These are phyloP conservation scores for Leuciscus waleckii DNA, from an alignment of 2,797 vertebrate species.

Conservation along the genomic window DNA sequence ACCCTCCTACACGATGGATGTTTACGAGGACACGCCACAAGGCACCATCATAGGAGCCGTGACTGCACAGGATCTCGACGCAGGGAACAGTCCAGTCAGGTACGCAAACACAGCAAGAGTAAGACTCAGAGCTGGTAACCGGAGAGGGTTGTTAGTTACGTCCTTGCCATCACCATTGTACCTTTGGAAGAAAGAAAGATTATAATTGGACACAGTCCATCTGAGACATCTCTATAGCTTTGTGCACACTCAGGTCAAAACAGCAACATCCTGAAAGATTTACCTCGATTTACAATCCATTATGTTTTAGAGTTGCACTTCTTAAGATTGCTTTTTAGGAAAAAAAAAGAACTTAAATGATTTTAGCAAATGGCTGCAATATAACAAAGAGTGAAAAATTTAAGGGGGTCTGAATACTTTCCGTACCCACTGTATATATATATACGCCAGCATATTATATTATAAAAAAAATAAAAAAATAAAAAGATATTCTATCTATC, in stretches of 20 bases:
- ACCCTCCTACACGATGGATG: constrained; percentile 92
- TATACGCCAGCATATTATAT: too few species aligned
- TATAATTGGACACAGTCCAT: background rate
- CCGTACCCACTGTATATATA: too few species aligned
- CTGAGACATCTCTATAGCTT: background rate
- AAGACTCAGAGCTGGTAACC: background rate
- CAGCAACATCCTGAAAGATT: background rate
- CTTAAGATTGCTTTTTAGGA: constrained; percentile 41
- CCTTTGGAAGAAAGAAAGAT: background rate
- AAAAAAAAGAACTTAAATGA: too few species aligned
- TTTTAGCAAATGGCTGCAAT: too few species aligned
- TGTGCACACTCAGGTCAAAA: background rate
- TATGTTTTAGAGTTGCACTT: constrained; percentile 48
- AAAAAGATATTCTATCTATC: too few species aligned
- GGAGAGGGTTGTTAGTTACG: background rate
- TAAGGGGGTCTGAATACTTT: too few species aligned
- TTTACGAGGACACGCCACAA: constrained; percentile 92
- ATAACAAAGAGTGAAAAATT: too few species aligned
- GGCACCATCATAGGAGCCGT: constrained; percentile 97
- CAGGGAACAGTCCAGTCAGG: constrained; percentile 91
- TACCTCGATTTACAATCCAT: background rate
- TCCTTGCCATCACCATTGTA: background rate
- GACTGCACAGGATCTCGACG: constrained; percentile 94
- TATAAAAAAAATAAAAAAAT: too few species aligned
- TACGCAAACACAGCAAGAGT: constrained; percentile 69